These are phyloP conservation scores for Penaeus vannamei DNA, from an alignment of 1,140 invertebrate species.

Conservation along the genomic window DNA sequence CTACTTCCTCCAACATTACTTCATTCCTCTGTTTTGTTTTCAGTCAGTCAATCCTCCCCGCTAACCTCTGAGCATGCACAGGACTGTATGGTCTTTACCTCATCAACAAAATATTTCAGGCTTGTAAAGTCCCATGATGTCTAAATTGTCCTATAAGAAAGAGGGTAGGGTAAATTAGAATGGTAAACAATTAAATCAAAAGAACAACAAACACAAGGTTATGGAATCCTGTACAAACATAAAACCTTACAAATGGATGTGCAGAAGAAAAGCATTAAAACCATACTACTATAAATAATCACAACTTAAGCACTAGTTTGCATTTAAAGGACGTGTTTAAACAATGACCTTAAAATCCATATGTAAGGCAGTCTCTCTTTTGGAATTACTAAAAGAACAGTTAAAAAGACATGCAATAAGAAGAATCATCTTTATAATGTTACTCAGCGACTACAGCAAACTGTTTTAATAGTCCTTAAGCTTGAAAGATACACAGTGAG, in stretches of 20 bases:
- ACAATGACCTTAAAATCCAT: slow-evolving; percentile 1
- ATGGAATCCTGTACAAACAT: slow-evolving; percentile 22
- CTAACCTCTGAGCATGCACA: slow-evolving; percentile 58
- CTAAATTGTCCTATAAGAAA: slow-evolving; percentile 79
- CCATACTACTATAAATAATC: background rate
- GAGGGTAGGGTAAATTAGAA: slow-evolving; percentile 59
- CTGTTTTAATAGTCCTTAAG: no score
- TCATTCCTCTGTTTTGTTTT: slow-evolving; percentile 35
- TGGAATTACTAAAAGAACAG: slow-evolving; percentile 3
- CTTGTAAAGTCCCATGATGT: slow-evolving; percentile 87
- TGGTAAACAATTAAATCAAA: background rate
- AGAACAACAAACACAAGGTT: slow-evolving; percentile 16
- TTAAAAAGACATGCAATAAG: slow-evolving; percentile 32
- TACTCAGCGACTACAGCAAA: background rate
- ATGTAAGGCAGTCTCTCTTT: slow-evolving; percentile 34
- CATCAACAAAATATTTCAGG: slow-evolving; percentile 88
- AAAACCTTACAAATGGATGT: slow-evolving; percentile 35
- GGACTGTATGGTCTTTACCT: slow-evolving; percentile 70
- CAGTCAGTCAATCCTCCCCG: slow-evolving; percentile 44
- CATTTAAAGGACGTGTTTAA: background rate
- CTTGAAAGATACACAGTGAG: no score
- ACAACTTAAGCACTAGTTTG: background rate
- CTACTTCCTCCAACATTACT: slow-evolving; percentile 9
- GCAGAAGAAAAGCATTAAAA: slow-evolving; percentile 11
- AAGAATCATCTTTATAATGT: background rate